Evolutionary conservation across 2,797 vertebrate genomes (phyloP), one percentile per base, ranked within the genome.

Genomic region (Scarus forsteni): DNA sequence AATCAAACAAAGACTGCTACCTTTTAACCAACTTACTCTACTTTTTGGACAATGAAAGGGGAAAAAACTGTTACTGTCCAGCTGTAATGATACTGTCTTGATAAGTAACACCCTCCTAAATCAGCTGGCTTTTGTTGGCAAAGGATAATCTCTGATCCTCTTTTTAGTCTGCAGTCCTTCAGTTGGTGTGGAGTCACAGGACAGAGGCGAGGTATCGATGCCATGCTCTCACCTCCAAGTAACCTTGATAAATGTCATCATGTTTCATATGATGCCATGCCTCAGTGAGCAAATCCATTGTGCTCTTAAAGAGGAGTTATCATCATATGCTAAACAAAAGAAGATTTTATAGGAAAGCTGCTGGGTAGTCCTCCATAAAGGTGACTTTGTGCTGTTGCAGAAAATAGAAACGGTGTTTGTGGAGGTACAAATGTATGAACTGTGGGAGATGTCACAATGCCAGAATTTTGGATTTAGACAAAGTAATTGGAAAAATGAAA

Each of bases 271-370:
- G 61, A 69, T 49, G 49, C n/a, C 69, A 73, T 38, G 72, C 62
- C 39, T 83, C 59, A 73, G 56, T 54, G 68, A 70, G 57, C 54
- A 65, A 71, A 81, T 80, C 56, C 44, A 79, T 70, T 49, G 40
- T 52, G 27, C 42, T 7, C 81, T 81, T 78, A 73, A 84, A 67
- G 9, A 66, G 48, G 66, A 80, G 48, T 71, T 83, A 60, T 60
- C n/a, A 39, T 60, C 49, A 56, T n/a, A 39, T 53, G 45, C 14
- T 15, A 71, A 48, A 71, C 56, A 72, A 63, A 69, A 10, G n/a
- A 52, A 16, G 59, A 50, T 71, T n/a, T 45, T 55, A 50, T 3
- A 11, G 35, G 34, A 18, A 35, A 58, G 43, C 39, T 15, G n/a
- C 12, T 14, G 3, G 1, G 13, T 42, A 34, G 36, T 57, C 12